phyloP scores from a whole-genome alignment of 2,797 vertebrate species.

The Babyrousa celebensis region DNA sequence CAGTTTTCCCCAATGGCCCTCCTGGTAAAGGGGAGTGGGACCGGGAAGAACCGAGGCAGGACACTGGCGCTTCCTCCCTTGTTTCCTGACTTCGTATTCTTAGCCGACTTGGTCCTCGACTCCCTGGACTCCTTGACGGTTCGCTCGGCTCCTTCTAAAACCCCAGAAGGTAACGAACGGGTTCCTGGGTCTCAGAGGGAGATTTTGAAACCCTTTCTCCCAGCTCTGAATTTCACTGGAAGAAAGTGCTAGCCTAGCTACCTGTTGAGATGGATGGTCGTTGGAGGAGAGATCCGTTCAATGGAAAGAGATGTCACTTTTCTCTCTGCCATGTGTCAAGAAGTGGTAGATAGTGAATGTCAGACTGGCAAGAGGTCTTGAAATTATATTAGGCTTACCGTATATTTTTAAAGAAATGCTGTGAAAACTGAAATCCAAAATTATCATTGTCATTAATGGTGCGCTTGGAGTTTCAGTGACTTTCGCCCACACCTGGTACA shows the following conservation, averaged over 20 bases:
- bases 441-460: conserved; percentile 31
- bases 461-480: conserved; percentile 35
- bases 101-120: neutral
- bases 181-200: conserved; percentile 26
- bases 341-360: conserved; percentile 67
- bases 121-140: conserved; percentile 25
- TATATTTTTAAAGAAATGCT: conserved; percentile 24
- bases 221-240: neutral
- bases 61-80: neutral
- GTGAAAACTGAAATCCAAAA: conserved; percentile 51
- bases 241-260: conserved; percentile 45
- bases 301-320: conserved; percentile 62
- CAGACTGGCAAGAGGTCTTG: conserved; percentile 56
- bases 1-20: conserved; percentile 84
- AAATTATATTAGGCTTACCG: neutral
- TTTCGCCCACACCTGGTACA: conserved; percentile 25
- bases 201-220: conserved; percentile 49
- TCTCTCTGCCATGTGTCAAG: neutral
- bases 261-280: conserved; percentile 1
- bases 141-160: conserved; percentile 2
- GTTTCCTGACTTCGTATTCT: conserved; percentile 71
- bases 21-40: conserved; percentile 74
- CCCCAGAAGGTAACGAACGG: conserved; percentile 58
- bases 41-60: conserved; percentile 43
- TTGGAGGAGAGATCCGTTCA: conserved; percentile 58